Evolutionary conservation across 2,888 invertebrate species (phyloP).

Genomic region (Tubulanus polymorphus): DNA sequence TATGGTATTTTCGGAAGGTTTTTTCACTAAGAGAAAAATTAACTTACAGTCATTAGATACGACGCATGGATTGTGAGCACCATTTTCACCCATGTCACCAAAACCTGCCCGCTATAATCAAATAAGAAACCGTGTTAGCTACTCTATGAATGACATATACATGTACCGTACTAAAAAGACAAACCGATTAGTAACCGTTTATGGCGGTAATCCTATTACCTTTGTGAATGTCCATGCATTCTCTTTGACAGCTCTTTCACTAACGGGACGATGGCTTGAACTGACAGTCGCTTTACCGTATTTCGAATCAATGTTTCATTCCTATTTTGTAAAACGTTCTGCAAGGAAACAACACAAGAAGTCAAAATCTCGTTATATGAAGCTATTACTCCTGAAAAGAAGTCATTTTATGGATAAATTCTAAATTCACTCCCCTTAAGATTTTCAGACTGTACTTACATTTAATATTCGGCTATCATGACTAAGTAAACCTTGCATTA

Average conservation of each 20-base stretch:
- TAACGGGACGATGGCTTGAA: constrained; percentile 69
- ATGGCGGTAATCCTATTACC: constrained; percentile 20
- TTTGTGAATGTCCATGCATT: constrained; percentile 39
- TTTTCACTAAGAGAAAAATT: background rate
- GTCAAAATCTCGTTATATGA: too few species aligned
- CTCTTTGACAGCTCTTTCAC: constrained; percentile 66
- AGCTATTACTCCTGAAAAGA: too few species aligned
- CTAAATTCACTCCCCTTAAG: too few species aligned
- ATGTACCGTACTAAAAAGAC: background rate
- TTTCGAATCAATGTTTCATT: constrained; percentile 67
- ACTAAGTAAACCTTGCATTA: constrained; percentile 80
- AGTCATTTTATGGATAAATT: too few species aligned
- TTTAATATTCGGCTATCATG: constrained; percentile 70
- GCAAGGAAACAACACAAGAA: constrained; percentile 23
- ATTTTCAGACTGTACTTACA: constrained; percentile 38
- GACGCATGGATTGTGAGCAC: constrained; percentile 62
- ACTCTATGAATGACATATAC: background rate
- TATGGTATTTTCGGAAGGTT: too few species aligned
- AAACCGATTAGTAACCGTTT: background rate
- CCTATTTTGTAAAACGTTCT: constrained; percentile 67
- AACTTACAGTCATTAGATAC: constrained; percentile 59
- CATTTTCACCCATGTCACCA: constrained; percentile 60
- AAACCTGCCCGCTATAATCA: constrained; percentile 16
- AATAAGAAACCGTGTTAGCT: background rate
- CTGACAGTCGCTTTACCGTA: constrained; percentile 72